Percentiles rank a stretch among this genome's conserved stretches.
Evolutionary conservation across 1,140 invertebrate genomes (phyloP).

Genomic region (Dendrolimus punctatus): DNA sequence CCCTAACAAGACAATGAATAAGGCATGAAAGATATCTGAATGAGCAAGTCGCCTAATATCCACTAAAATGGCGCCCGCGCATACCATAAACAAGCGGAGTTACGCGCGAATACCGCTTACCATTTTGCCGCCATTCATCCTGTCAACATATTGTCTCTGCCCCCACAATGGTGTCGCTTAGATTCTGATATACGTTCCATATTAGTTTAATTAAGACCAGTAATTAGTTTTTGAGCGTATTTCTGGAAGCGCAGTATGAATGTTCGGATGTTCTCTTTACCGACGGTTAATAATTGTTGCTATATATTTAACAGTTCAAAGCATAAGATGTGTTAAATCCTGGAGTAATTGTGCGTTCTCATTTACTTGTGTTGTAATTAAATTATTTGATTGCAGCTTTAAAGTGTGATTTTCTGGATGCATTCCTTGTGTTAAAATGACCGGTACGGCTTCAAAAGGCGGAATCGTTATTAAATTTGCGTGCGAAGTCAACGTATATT

Average conservation of each 20-base stretch:
- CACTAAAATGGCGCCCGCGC: conserved; percentile 57
- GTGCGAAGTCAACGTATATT: no score
- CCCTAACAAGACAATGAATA: conserved; percentile 12
- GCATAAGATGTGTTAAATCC: conserved; percentile 18
- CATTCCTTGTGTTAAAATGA: no score
- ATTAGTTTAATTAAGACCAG: conserved; percentile 52
- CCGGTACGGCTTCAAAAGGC: no score
- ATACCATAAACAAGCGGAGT: conserved; percentile 55
- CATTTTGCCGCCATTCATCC: conserved; percentile 57
- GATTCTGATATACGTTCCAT: conserved; percentile 49
- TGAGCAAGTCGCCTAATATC: conserved; percentile 56
- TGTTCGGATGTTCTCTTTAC: conserved; percentile 18
- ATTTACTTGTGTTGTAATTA: not conserved
- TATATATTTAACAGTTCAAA: conserved; percentile 20
- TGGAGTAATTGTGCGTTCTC: not conserved
- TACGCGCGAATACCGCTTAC: conserved; percentile 52
- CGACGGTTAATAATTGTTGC: conserved; percentile 13
- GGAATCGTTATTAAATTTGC: no score
- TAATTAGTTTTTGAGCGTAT: conserved; percentile 40
- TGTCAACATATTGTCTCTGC: conserved; percentile 64
- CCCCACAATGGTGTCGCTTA: conserved; percentile 54
- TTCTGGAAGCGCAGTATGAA: conserved; percentile 16
- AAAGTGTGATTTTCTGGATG: no score
- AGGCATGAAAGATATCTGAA: conserved; percentile 54
- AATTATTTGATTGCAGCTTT: no score